A percentile compares a stretch with the other conserved stretches of the same genome.
Conservation (phyloP, 2,113 vertebrate genomes). For the Passer montanus region DNA sequence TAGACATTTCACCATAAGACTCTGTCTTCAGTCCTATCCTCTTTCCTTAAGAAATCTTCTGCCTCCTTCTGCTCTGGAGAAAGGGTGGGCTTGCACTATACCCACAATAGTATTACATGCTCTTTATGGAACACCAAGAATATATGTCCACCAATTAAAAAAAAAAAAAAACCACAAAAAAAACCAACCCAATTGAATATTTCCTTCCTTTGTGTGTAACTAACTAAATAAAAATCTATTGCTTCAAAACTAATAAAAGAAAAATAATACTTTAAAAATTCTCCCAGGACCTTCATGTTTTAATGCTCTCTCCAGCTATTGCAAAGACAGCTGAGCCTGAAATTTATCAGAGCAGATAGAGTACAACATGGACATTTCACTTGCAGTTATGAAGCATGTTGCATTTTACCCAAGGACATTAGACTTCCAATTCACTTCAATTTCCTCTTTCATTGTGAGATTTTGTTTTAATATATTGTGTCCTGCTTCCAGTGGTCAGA, state of each 20-base stretch:
- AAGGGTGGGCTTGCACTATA: not conserved
- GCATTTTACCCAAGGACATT: not conserved
- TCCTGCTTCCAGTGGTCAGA: not conserved
- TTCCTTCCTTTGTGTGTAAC: not conserved
- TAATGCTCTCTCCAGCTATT: not conserved
- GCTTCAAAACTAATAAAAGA: not conserved
- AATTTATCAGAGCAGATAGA: not conserved
- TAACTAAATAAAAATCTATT: not conserved
- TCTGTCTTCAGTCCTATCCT: not conserved
- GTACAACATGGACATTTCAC: not conserved
- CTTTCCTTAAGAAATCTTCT: not conserved
- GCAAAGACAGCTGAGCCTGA: not conserved
- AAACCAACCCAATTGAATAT: not conserved
- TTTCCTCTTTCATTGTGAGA: not conserved
- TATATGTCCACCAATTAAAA: not conserved
- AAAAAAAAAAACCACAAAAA: no score
- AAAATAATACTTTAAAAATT: not conserved
- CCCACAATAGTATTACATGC: not conserved
- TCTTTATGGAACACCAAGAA: not conserved
- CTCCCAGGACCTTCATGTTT: not conserved
- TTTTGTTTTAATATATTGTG: not conserved
- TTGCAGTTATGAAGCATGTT: not conserved
- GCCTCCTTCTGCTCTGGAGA: not conserved
- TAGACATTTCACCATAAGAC: not conserved
- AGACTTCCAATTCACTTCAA: not conserved